A percentile compares a stretch with the other conserved stretches of the same genome.
These are phyloP conservation scores for Drosophila equinoxialis DNA, from an alignment of 1,140 invertebrate genomes.

Conservation along the genomic window DNA sequence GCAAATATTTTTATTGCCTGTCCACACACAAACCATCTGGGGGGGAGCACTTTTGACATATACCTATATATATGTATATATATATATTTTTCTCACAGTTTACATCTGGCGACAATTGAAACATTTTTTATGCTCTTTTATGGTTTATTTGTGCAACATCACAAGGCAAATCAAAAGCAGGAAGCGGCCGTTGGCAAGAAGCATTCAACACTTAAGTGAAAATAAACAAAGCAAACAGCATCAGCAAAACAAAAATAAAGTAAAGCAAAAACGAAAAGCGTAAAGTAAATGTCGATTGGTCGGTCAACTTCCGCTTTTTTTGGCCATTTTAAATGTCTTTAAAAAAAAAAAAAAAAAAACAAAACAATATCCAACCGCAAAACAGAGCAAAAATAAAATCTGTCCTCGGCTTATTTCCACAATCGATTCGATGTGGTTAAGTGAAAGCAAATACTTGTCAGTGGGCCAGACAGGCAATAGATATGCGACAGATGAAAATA, in stretches of 20 bases:
- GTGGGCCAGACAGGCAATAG: not conserved
- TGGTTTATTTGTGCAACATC: constrained; percentile 63
- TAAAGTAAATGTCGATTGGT: constrained; percentile 23
- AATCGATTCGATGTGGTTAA: constrained; percentile 35
- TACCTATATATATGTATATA: not conserved
- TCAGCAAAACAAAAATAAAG: constrained; percentile 29
- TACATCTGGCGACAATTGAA: constrained; percentile 72
- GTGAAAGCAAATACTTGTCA: constrained; percentile 53
- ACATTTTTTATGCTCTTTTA: constrained; percentile 78
- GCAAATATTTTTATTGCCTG: constrained; percentile 64
- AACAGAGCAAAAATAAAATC: constrained; percentile 32
- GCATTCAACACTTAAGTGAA: constrained; percentile 65
- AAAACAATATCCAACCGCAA: not conserved
- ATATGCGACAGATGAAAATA: not conserved
- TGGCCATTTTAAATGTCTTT: constrained; percentile 8
- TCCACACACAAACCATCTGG: constrained; percentile 16
- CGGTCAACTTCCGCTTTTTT: constrained; percentile 36
- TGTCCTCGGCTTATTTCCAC: constrained; percentile 31
- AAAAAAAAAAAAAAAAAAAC: not conserved
- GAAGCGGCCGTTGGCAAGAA: constrained; percentile 10
- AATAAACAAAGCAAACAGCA: constrained; percentile 65
- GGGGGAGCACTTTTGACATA: not conserved
- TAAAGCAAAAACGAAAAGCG: not conserved
- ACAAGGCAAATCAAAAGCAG: constrained; percentile 16
- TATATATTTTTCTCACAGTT: constrained; percentile 52